Conservation (phyloP, 2,113 vertebrate genomes). For the Xiphorhynchus elegans region DNA sequence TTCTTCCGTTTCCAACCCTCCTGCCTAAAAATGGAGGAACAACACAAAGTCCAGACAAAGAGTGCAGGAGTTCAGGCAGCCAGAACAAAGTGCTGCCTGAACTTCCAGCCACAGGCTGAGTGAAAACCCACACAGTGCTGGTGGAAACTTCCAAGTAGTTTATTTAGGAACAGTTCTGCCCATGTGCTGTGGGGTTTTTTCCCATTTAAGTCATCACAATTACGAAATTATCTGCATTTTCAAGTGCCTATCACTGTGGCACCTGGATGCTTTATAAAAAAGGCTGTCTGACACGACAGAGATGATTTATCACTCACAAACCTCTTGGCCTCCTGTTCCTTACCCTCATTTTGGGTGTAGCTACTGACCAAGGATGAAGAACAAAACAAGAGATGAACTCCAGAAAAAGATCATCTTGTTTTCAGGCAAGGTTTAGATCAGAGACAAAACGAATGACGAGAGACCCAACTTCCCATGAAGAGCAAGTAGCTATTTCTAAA, state of each 20-base stretch:
- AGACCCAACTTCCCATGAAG: conserved; percentile 33
- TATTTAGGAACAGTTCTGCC: conserved; percentile 49
- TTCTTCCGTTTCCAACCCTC: neutral
- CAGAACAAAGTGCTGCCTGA: neutral
- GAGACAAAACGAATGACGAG: neutral
- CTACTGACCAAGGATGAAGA: neutral
- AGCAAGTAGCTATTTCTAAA: conserved; percentile 24
- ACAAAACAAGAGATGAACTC: neutral
- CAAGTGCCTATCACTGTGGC: neutral
- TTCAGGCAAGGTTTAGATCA: conserved; percentile 9
- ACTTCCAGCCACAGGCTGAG: neutral
- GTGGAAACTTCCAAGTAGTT: conserved; percentile 20
- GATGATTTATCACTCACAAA: conserved; percentile 6
- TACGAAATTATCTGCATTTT: neutral
- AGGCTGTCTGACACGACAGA: neutral
- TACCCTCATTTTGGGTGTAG: neutral
- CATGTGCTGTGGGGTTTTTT: neutral
- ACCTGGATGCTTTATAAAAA: neutral
- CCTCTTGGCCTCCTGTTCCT: neutral
- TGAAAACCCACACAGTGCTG: neutral
- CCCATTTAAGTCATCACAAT: neutral
- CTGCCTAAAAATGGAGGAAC: neutral
- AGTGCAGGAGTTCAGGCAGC: neutral
- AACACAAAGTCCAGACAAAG: neutral
- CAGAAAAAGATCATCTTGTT: conserved; percentile 12